These are phyloP conservation scores for Prolemur simus DNA, from an alignment of 2,113 vertebrate species.

Conservation along the genomic window DNA sequence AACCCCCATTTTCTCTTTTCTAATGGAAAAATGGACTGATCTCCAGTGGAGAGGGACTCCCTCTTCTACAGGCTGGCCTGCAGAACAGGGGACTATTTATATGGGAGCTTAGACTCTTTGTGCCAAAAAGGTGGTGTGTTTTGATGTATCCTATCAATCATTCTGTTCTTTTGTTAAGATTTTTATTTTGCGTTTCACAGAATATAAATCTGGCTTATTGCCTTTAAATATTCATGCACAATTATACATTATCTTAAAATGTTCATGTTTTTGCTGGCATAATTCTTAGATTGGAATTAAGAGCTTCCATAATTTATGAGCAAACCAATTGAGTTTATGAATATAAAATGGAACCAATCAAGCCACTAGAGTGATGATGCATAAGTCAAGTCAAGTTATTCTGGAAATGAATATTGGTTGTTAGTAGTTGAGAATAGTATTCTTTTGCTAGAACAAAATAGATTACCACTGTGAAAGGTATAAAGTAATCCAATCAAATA, in stretches of 20 bases:
- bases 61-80: background rate
- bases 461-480: background rate
- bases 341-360: conserved; percentile 44
- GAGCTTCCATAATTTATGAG: conserved; percentile 57
- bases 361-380: background rate
- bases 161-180: conserved; percentile 55
- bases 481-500: background rate
- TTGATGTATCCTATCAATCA: conserved; percentile 50
- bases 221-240: conserved; percentile 58
- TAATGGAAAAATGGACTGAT: conserved; percentile 42
- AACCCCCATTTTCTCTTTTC: conserved; percentile 6
- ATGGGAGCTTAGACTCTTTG: background rate
- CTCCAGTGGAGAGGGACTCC: conserved; percentile 23
- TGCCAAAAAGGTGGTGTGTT: conserved; percentile 29
- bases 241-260: conserved; percentile 41
- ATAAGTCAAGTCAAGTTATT: conserved; percentile 24
- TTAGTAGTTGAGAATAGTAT: background rate
- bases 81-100: conserved; percentile 16
- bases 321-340: conserved; percentile 21
- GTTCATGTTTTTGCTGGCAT: conserved; percentile 61
- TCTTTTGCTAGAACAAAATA: background rate
- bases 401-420: conserved; percentile 7
- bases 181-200: conserved; percentile 59
- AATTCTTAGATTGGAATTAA: conserved; percentile 57
- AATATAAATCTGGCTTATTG: conserved; percentile 46